These are phyloP conservation scores for Elephantulus edwardii DNA, from an alignment of 2,113 vertebrate genomes.

Conservation along the genomic window DNA sequence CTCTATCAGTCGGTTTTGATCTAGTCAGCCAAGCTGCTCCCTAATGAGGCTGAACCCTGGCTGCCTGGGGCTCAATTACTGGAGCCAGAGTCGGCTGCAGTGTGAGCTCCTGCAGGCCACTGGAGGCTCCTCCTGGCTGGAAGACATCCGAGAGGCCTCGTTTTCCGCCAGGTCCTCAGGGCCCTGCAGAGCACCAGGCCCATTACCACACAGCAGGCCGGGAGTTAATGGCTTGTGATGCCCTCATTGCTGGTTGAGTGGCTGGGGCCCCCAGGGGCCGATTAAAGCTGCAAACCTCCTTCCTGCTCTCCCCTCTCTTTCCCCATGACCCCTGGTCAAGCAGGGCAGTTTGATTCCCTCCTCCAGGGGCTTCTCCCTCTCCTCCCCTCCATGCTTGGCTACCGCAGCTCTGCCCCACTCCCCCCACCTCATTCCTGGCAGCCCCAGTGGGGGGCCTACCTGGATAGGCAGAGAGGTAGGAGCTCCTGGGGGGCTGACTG, in stretches of 20 bases:
- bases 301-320: fast-evolving
- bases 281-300: neutral
- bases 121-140: neutral
- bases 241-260: neutral
- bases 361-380: neutral
- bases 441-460: conserved; percentile 56
- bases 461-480: conserved; percentile 74
- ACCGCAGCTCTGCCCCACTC: neutral
- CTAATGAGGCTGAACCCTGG: neutral
- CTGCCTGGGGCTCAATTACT: conserved; percentile 9
- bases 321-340: neutral
- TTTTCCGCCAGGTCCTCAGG: neutral
- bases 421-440: neutral
- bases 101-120: neutral
- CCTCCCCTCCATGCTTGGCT: neutral
- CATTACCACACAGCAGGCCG: conserved; percentile 18
- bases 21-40: neutral
- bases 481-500: conserved; percentile 69
- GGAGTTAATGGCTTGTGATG: conserved; percentile 49
- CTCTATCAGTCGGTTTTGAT: conserved; percentile 8
- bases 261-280: neutral
- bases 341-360: neutral
- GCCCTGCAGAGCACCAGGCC: neutral
- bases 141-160: neutral
- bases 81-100: neutral